Conservation (phyloP, 2,797 vertebrate species). For the Emydoidea blandingii region DNA sequence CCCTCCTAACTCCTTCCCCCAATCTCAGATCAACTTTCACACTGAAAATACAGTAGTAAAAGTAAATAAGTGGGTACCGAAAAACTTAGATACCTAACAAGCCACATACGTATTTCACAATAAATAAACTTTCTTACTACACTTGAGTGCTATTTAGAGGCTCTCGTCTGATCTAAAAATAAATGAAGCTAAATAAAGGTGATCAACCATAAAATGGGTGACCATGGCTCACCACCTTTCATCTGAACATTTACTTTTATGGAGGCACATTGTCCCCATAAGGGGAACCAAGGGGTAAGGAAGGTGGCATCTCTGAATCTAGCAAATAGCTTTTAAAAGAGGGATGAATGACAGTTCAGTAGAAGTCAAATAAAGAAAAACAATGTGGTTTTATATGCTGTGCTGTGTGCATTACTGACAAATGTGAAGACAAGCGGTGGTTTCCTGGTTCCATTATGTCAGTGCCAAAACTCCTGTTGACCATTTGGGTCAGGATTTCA, state of each 20-base stretch:
- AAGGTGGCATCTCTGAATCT: slow-evolving; percentile 17
- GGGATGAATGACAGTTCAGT: neutral
- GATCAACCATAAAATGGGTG: no score
- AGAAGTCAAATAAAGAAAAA: neutral
- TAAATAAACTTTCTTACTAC: neutral
- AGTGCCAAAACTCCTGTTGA: neutral
- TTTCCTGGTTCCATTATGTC: neutral
- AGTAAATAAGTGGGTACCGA: neutral
- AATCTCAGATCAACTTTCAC: neutral
- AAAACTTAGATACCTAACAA: neutral
- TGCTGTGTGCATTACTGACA: neutral
- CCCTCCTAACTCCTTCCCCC: neutral
- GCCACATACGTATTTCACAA: neutral
- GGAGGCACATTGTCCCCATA: no score
- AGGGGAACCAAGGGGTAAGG: no score
- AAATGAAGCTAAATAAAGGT: no score
- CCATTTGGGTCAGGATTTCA: neutral
- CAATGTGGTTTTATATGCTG: neutral
- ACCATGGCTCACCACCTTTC: no score
- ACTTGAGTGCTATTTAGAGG: no score
- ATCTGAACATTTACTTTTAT: no score
- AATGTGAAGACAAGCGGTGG: neutral
- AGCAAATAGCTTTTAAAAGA: slow-evolving; percentile 1
- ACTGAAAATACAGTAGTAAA: neutral
- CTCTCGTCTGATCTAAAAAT: no score